These are phyloP conservation scores for Chrysochloris asiatica DNA, from an alignment of 2,113 vertebrate species.

Conservation along the genomic window DNA sequence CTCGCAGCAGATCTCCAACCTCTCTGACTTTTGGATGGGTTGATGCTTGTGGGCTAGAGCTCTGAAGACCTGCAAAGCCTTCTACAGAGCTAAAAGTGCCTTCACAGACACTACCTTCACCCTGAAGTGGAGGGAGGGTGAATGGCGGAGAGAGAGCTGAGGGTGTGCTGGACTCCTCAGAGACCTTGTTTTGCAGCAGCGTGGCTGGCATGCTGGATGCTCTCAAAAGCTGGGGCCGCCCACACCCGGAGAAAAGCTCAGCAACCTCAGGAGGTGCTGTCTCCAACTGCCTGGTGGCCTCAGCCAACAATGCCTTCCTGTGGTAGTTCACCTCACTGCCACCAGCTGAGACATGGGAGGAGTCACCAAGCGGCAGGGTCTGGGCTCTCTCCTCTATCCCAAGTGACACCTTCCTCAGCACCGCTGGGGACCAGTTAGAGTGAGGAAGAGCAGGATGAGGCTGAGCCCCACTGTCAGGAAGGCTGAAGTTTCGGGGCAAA, in stretches of 20 bases:
- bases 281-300: constrained; percentile 77
- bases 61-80: constrained; percentile 64
- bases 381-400: constrained; percentile 87
- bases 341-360: constrained; percentile 44
- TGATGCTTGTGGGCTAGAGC: not conserved
- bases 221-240: constrained; percentile 92
- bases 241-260: constrained; percentile 74
- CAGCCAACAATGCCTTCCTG: constrained; percentile 80
- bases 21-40: constrained; percentile 59
- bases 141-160: constrained; percentile 25
- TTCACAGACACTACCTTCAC: not conserved
- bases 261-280: constrained; percentile 71
- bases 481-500: constrained; percentile 96
- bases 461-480: constrained; percentile 88
- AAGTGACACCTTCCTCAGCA: constrained; percentile 87
- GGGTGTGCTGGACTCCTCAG: constrained; percentile 73
- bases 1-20: constrained; percentile 83
- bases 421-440: constrained; percentile 88
- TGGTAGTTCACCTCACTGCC: constrained; percentile 79
- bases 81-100: constrained; percentile 80
- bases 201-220: constrained; percentile 95
- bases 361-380: constrained; percentile 73
- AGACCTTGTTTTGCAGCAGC: constrained; percentile 86
- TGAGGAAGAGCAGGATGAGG: constrained; percentile 70
- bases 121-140: constrained; percentile 56